Evolutionary conservation across 1,140 invertebrate species (phyloP).

Genomic region (Bombus waltoni): DNA sequence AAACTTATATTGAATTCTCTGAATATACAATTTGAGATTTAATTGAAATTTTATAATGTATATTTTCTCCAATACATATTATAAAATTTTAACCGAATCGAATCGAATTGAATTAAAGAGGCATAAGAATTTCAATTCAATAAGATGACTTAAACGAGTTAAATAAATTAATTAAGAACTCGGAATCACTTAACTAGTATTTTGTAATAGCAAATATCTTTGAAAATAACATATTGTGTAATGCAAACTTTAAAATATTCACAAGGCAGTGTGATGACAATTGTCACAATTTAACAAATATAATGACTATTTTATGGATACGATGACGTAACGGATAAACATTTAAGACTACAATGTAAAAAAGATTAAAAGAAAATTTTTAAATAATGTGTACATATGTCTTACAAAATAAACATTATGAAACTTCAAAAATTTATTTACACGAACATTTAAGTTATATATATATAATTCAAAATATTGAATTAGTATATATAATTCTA

Average conservation of each 20-base stretch:
- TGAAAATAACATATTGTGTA: slow-evolving; percentile 15
- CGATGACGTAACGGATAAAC: not conserved
- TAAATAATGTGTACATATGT: not conserved
- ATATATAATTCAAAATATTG: slow-evolving; percentile 1
- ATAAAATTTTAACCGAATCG: not conserved
- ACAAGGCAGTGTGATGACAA: slow-evolving; percentile 34
- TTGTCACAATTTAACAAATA: not conserved
- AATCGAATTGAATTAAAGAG: too few relatives aligned
- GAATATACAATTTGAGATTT: too few relatives aligned
- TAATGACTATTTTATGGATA: not conserved
- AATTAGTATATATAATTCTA: slow-evolving; percentile 13
- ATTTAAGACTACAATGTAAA: not conserved
- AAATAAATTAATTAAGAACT: not conserved
- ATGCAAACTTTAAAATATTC: slow-evolving; percentile 28
- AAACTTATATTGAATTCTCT: not conserved
- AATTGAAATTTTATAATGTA: not conserved
- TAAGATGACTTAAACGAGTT: not conserved
- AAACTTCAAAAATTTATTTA: not conserved
- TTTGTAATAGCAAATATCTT: slow-evolving; percentile 5
- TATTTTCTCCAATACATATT: not conserved
- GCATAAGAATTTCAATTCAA: not conserved
- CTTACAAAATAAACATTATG: slow-evolving; percentile 20
- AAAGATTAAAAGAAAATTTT: not conserved
- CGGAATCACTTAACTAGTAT: not conserved
- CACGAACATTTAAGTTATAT: not conserved